Conservation (phyloP, 2,797 vertebrate species). For the Pseudochirops corinnae region DNA sequence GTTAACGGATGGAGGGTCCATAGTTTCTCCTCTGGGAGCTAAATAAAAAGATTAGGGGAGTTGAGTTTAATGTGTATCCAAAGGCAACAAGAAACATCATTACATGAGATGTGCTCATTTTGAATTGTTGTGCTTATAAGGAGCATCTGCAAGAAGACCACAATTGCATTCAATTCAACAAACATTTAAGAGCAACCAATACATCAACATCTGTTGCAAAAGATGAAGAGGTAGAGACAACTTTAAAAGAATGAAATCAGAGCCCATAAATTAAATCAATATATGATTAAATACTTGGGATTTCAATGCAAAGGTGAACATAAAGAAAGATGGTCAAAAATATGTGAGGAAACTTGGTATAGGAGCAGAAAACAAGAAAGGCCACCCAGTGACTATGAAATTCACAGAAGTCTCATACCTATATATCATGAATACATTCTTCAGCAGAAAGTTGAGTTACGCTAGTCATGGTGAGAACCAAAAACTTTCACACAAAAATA, state of each 20-base stretch:
- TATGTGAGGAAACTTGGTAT: background rate
- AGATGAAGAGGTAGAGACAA: background rate
- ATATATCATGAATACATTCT: background rate
- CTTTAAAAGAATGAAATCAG: background rate
- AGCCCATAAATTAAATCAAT: background rate
- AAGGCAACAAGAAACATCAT: background rate
- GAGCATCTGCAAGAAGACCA: background rate
- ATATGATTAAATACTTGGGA: background rate
- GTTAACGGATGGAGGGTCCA: background rate
- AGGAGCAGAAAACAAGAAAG: background rate
- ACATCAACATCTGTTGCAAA: background rate
- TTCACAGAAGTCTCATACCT: background rate
- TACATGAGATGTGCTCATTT: background rate
- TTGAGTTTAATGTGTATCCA: background rate
- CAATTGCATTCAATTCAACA: background rate
- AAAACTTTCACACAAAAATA: background rate
- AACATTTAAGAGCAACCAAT: background rate
- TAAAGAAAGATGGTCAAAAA: background rate
- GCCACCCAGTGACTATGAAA: background rate
- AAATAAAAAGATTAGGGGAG: background rate
- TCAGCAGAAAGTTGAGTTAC: background rate
- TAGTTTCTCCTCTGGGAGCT: background rate
- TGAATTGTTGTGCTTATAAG: background rate
- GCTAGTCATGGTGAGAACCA: background rate
- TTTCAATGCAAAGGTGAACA: background rate